These are phyloP conservation scores for Amitus sp. DNA, from an alignment of 2,888 invertebrate species.

Conservation along the genomic window DNA sequence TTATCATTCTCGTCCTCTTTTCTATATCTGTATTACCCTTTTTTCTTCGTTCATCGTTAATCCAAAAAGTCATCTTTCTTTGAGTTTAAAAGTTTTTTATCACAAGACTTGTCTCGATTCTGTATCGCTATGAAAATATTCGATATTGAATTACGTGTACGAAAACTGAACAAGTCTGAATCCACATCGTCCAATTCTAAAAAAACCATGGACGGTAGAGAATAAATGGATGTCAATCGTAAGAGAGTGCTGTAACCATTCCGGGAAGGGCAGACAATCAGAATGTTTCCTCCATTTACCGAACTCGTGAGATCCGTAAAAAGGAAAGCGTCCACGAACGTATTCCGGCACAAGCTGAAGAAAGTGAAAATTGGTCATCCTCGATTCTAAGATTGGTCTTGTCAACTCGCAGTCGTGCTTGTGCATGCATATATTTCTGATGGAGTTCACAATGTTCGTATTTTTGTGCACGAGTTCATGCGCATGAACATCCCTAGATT, in stretches of 20 bases:
- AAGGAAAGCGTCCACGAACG: conserved; percentile 26
- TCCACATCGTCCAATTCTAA: conserved; percentile 47
- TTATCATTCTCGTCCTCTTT: no score
- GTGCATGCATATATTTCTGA: conserved; percentile 11
- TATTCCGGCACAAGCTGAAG: conserved; percentile 46
- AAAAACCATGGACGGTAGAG: conserved; percentile 28
- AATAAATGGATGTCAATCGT: conserved; percentile 51
- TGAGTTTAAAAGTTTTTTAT: not conserved
- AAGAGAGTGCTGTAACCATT: conserved; percentile 47
- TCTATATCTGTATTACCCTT: no score
- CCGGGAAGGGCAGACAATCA: conserved; percentile 51
- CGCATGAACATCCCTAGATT: conserved; percentile 41
- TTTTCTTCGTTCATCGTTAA: no score
- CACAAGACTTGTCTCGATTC: no score
- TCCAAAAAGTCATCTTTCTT: no score
- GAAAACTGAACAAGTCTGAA: no score
- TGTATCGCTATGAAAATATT: no score
- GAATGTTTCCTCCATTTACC: conserved; percentile 26
- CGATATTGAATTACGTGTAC: no score
- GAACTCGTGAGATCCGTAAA: conserved; percentile 25
- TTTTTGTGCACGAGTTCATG: conserved; percentile 28
- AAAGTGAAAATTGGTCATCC: conserved; percentile 57
- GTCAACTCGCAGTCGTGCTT: conserved; percentile 28
- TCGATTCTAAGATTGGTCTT: conserved; percentile 22
- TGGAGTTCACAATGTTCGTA: conserved; percentile 34